Conservation (phyloP, 2,888 invertebrate species). For the Agriopis aurantiaria region DNA sequence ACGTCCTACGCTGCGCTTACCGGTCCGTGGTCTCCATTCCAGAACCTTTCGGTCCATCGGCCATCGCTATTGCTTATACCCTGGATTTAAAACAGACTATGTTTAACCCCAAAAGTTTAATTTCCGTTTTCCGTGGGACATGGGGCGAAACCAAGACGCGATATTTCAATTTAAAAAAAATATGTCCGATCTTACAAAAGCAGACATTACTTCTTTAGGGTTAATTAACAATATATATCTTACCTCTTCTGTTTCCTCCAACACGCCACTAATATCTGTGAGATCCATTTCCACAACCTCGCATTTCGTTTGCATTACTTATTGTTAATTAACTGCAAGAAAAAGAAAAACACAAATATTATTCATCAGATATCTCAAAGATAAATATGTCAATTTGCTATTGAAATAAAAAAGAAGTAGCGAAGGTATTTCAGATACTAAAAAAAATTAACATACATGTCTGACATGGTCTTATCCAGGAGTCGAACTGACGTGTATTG, state of each 20-base stretch:
- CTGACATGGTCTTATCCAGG: conserved; percentile 15
- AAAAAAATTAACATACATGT: neutral
- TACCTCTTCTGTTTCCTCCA: conserved; percentile 72
- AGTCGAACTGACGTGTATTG: conserved; percentile 8
- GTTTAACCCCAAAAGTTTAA: too few species aligned
- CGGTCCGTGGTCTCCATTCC: too few species aligned
- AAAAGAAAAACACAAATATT: neutral
- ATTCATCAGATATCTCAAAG: neutral
- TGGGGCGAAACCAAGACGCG: too few species aligned
- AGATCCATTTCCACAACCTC: conserved; percentile 58
- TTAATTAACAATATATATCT: neutral
- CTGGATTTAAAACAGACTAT: too few species aligned
- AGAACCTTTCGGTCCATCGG: too few species aligned
- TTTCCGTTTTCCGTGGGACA: too few species aligned
- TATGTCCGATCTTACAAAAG: too few species aligned
- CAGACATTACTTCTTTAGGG: too few species aligned
- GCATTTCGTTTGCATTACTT: conserved; percentile 58
- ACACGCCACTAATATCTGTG: conserved; percentile 60
- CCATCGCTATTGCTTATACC: too few species aligned
- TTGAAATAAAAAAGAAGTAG: neutral
- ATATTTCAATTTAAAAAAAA: too few species aligned
- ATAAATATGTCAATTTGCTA: neutral
- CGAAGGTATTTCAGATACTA: neutral
- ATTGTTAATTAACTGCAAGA: neutral
- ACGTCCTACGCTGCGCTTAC: too few species aligned